These are phyloP conservation scores for Apeira syringaria DNA, from an alignment of 2,888 invertebrate genomes.

Conservation along the genomic window DNA sequence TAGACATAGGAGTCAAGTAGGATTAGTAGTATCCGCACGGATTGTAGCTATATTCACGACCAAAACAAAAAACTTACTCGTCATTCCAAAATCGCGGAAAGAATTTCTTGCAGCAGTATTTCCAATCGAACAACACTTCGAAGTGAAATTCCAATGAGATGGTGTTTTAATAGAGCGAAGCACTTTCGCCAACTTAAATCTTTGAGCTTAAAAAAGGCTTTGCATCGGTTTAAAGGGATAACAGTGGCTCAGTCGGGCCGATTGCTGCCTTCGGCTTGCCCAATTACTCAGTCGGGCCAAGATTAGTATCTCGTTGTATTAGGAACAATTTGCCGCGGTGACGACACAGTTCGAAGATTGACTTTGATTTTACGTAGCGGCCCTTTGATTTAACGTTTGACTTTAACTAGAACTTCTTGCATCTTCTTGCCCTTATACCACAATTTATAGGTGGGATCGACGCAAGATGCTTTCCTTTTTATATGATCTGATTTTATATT, in stretches of 20 bases:
- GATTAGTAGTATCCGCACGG: too few species aligned
- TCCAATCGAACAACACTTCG: slow-evolving; percentile 38
- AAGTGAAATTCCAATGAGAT: slow-evolving; percentile 65
- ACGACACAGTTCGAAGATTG: slow-evolving; percentile 38
- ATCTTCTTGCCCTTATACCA: too few species aligned
- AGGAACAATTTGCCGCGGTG: slow-evolving; percentile 42
- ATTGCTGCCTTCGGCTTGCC: slow-evolving; percentile 74
- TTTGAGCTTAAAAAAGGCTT: slow-evolving; percentile 82
- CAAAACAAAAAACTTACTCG: too few species aligned
- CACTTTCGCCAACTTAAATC: slow-evolving; percentile 82
- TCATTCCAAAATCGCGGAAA: slow-evolving; percentile 1
- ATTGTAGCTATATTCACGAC: too few species aligned
- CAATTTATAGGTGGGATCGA: too few species aligned
- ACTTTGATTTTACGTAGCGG: slow-evolving; percentile 38
- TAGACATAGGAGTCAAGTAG: too few species aligned
- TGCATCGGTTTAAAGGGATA: slow-evolving; percentile 81
- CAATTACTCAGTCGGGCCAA: slow-evolving; percentile 74
- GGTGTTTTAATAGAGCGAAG: slow-evolving; percentile 78
- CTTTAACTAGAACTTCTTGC: too few species aligned
- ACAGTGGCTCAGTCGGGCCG: slow-evolving; percentile 68
- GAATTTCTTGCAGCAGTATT: slow-evolving; percentile 6
- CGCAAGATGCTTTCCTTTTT: too few species aligned
- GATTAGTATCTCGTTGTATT: slow-evolving; percentile 62
- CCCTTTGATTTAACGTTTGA: slow-evolving; percentile 29
- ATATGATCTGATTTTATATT: too few species aligned